phyloP scores from a whole-genome alignment of 2,113 vertebrate species.

The Meleagris gallopavo region DNA sequence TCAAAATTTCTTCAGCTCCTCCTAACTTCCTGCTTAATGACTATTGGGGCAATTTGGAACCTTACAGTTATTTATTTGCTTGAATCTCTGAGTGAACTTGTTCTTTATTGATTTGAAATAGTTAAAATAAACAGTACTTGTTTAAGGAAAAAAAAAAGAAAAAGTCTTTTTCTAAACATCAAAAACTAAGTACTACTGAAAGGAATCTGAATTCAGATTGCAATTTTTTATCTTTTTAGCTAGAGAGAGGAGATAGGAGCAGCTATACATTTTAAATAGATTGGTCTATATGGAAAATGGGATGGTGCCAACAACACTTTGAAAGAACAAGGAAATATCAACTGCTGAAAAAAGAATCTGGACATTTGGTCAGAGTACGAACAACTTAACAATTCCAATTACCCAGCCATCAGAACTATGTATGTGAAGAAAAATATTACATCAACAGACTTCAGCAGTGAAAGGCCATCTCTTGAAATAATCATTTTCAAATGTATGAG shows the following conservation, averaged over 20 bases:
- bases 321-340: constrained; percentile 19
- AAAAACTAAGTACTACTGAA: background rate
- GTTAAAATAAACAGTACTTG: background rate
- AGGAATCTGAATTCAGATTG: background rate
- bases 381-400: constrained; percentile 5
- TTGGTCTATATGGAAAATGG: background rate
- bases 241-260: background rate
- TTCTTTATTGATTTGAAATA: background rate
- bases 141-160: background rate
- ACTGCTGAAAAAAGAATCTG: background rate
- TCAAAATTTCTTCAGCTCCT: background rate
- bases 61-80: background rate
- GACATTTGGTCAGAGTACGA: background rate
- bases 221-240: background rate
- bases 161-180: background rate
- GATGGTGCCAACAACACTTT: background rate
- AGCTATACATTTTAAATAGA: background rate
- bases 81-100: background rate
- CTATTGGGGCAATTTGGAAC: background rate
- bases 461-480: background rate
- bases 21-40: background rate
- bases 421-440: background rate
- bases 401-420: background rate
- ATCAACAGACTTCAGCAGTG: background rate
- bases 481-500: background rate